phyloP scores from a whole-genome alignment of 2,113 vertebrate species.

The Spheniscus mendiculus region DNA sequence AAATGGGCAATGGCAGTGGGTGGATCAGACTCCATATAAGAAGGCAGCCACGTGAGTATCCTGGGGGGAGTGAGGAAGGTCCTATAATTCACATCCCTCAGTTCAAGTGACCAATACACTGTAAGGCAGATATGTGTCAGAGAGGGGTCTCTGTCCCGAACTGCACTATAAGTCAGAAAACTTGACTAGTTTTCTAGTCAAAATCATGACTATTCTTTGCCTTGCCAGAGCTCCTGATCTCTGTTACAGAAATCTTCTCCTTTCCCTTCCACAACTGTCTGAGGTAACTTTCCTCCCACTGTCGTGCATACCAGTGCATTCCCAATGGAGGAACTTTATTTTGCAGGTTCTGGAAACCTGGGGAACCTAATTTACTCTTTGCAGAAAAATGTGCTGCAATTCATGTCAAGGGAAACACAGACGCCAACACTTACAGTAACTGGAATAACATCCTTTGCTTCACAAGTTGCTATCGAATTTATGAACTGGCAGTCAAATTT shows the following conservation, averaged over 20 bases:
- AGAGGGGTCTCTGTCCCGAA: neutral
- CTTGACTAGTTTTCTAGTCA: neutral
- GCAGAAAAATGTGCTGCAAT: slow-evolving; percentile 51
- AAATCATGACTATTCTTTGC: neutral
- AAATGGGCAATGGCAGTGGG: slow-evolving; percentile 23
- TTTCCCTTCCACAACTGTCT: neutral
- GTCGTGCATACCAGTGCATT: neutral
- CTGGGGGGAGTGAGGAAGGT: neutral
- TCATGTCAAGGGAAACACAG: neutral
- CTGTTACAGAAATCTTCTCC: neutral
- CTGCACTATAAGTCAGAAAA: neutral
- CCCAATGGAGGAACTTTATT: neutral
- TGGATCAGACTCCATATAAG: slow-evolving; percentile 13
- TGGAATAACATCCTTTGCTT: slow-evolving; percentile 47
- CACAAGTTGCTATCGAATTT: slow-evolving; percentile 34
- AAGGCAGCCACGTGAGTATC: neutral
- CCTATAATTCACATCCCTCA: neutral
- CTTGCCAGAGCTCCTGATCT: neutral
- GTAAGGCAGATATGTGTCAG: neutral
- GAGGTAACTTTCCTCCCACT: neutral
- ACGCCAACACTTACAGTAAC: slow-evolving; percentile 12
- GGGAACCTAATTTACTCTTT: slow-evolving; percentile 45
- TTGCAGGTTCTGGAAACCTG: slow-evolving; percentile 54
- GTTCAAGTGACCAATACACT: neutral
- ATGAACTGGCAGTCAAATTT: neutral